Conservation (phyloP, 2,797 vertebrate species). For the Microchirus variegatus region DNA sequence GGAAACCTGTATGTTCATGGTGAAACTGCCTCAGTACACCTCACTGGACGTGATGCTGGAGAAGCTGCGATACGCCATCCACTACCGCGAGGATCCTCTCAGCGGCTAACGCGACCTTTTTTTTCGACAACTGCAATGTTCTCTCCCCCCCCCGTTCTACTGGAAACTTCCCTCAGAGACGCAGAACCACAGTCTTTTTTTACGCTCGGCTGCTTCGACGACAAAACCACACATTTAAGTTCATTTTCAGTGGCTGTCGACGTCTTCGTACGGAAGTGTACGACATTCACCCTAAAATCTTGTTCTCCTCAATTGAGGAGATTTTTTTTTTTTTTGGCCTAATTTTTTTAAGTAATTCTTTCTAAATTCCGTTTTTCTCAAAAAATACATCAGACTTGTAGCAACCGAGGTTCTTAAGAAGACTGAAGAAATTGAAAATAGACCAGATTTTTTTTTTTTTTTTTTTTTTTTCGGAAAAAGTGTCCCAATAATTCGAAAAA, state of each 20-base stretch:
- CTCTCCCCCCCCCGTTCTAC: not conserved
- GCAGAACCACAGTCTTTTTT: constrained; percentile 6
- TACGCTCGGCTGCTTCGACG: constrained; percentile 38
- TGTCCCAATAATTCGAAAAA: too few species aligned
- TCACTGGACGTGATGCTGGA: constrained; percentile 96
- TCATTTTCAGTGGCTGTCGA: constrained; percentile 30
- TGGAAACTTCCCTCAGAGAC: constrained; percentile 24
- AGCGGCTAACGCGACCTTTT: constrained; percentile 87
- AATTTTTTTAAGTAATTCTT: too few species aligned
- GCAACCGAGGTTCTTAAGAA: too few species aligned
- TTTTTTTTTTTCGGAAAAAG: too few species aligned
- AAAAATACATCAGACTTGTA: too few species aligned
- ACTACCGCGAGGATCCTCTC: constrained; percentile 97
- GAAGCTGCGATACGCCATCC: constrained; percentile 95
- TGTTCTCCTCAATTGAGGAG: too few species aligned
- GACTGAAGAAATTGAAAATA: too few species aligned
- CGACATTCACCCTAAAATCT: too few species aligned
- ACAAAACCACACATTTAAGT: constrained; percentile 30
- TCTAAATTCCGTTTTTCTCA: too few species aligned
- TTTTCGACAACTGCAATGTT: constrained; percentile 23
- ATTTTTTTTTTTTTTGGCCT: too few species aligned
- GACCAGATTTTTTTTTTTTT: too few species aligned
- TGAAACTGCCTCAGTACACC: constrained; percentile 97
- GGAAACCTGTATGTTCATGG: constrained; percentile 99
- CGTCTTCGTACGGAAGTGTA: constrained; percentile 21